Evolutionary conservation across 2,113 vertebrate species (phyloP), one percentile per base, ranked within the genome.

Genomic region (Prinia subflava): DNA sequence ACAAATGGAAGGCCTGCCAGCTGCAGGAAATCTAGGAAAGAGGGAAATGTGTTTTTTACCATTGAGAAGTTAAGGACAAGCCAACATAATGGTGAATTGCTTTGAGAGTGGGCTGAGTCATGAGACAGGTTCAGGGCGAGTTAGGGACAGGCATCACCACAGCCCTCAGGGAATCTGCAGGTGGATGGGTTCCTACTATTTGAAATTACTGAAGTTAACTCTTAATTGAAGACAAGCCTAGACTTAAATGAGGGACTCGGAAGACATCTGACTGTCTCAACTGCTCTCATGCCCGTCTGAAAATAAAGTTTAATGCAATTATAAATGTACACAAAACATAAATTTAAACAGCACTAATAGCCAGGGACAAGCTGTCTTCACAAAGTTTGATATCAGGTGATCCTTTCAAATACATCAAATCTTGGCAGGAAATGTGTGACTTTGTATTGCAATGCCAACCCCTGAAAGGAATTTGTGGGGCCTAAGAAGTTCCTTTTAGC

Each of bases 1-100:
- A 60, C 14, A 56, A 80, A 88, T 42, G 63, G 62, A 91, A 81
- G 28, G 52, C 41, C 56, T 89, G 94, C 79, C 92, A 96, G 88
- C 60, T 8, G 4, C 27, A 83, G 68, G 79, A 86, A 94, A 90
- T 90, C 85, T 71, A 95, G 83, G 92, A 92, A 94, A 96, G n/a
- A 68, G 10, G 62, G 57, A 94, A 95, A 83, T 62, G 52, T 2
- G 6, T 18, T 82, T 94, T 73, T 19, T 69, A 69, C 28, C 1
- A 0, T 11, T 84, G 63, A 81, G 46, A 47, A 65, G 79, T 17
- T 30, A 67, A 60, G 39, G 24, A 37, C 0, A 6, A 93, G 56
- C 79, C 88, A 95, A 67, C 11, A 42, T 0, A 1, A 77, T 20
- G 53, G 39, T 68, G 52, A 80, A 70, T 5, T 52, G 71, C 47